Evolutionary conservation across 2,113 vertebrate species (phyloP).

Genomic region (Dicaeum eximium): DNA sequence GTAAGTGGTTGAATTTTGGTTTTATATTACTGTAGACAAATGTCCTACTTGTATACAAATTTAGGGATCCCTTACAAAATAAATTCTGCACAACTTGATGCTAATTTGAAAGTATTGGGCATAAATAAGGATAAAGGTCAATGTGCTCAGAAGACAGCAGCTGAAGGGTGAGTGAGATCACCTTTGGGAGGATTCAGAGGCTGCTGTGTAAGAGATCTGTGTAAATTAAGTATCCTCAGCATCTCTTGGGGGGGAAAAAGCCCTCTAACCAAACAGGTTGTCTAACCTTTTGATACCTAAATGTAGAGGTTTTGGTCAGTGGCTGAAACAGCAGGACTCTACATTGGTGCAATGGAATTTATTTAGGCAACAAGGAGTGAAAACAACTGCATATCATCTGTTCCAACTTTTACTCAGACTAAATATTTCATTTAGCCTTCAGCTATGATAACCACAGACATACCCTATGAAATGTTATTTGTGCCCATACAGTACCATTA

Average conservation of each 20-base stretch:
- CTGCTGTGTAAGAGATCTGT: background rate
- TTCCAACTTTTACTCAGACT: background rate
- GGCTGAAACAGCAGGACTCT: background rate
- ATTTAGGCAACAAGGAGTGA: background rate
- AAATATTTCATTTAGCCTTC: conserved; percentile 53
- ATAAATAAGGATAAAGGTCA: conserved; percentile 3
- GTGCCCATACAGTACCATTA: conserved; percentile 47
- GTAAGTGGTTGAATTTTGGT: background rate
- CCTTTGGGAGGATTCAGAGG: background rate
- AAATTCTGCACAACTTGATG: background rate
- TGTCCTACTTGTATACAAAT: background rate
- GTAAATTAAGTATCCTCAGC: background rate
- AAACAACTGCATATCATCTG: background rate
- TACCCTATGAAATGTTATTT: conserved; percentile 43
- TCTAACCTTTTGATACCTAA: background rate
- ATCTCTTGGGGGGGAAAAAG: background rate
- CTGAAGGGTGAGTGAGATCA: background rate
- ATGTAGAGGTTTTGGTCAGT: background rate
- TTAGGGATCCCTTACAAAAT: background rate
- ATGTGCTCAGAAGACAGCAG: background rate
- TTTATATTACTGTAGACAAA: background rate
- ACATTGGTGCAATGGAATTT: background rate
- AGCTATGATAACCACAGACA: conserved; percentile 34
- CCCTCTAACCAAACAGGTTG: background rate
- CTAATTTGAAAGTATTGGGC: background rate